Conservation (phyloP, 1,140 invertebrate species). For the Meloidogyne floridensis region DNA sequence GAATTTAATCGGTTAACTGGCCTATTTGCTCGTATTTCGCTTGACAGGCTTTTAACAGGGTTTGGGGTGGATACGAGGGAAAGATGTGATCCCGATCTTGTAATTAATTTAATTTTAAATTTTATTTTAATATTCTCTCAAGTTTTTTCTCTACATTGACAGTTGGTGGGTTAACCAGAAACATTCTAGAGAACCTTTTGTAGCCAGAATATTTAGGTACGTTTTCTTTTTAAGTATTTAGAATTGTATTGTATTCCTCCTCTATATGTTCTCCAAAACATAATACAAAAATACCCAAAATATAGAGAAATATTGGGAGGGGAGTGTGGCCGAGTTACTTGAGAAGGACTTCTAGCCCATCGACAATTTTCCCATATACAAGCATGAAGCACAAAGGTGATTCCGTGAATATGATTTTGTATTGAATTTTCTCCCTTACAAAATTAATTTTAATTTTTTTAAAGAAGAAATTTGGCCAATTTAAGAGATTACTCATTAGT, state of each 20-base stretch:
- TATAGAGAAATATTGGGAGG: too few species aligned
- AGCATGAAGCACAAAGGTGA: too few species aligned
- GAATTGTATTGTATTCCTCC: too few species aligned
- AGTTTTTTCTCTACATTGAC: constrained; percentile 15
- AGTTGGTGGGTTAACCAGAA: neutral
- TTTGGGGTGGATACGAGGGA: neutral
- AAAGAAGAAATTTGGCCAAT: constrained; percentile 20
- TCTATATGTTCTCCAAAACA: too few species aligned
- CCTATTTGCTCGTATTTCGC: neutral
- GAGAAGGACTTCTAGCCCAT: too few species aligned
- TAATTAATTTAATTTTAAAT: neutral
- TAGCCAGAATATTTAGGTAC: constrained; percentile 14
- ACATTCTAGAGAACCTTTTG: constrained; percentile 4
- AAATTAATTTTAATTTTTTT: too few species aligned
- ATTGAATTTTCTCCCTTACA: too few species aligned
- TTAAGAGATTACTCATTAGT: constrained; percentile 5
- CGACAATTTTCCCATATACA: too few species aligned
- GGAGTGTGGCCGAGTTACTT: too few species aligned
- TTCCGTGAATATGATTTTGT: too few species aligned
- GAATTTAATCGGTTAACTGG: constrained; percentile 11
- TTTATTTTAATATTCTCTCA: neutral
- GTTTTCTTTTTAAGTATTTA: too few species aligned
- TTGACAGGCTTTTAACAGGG: neutral
- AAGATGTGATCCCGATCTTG: constrained; percentile 18
- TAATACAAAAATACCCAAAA: too few species aligned